These are phyloP conservation scores for Ctenicera cuprea DNA, from an alignment of 2,888 invertebrate species.

Conservation along the genomic window DNA sequence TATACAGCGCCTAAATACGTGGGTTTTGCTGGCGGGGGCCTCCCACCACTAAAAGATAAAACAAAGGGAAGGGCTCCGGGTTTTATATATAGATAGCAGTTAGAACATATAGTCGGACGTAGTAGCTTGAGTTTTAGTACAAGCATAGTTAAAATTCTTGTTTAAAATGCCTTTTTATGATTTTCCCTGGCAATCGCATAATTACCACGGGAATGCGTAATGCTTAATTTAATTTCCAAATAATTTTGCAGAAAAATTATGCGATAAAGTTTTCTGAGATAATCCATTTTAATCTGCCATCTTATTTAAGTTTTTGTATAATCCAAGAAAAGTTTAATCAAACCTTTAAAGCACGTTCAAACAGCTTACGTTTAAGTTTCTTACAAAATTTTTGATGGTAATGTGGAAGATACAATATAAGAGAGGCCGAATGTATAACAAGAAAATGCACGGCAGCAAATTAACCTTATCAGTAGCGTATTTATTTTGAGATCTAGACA, in stretches of 20 bases:
- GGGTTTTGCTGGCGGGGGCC: no score
- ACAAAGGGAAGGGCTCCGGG: no score
- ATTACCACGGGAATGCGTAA: no score
- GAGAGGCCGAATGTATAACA: constrained; percentile 23
- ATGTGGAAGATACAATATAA: constrained; percentile 11
- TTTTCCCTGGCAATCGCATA: no score
- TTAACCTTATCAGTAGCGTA: constrained; percentile 36
- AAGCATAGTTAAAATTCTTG: no score
- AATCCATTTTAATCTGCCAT: constrained; percentile 15
- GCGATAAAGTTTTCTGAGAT: not conserved
- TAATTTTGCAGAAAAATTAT: constrained; percentile 6
- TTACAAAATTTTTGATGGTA: constrained; percentile 27
- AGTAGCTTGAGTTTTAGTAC: no score
- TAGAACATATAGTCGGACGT: no score
- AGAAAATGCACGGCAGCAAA: constrained; percentile 30
- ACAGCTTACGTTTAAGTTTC: constrained; percentile 21
- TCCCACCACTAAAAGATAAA: no score
- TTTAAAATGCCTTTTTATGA: no score
- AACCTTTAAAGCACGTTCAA: constrained; percentile 17
- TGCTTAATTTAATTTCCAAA: constrained; percentile 4
- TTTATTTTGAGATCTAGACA: constrained; percentile 38
- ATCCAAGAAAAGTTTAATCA: constrained; percentile 28
- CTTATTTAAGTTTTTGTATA: constrained; percentile 28
- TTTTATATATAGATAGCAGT: no score
- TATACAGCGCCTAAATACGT: no score